Percentiles rank a stretch among this genome's conserved stretches.
Conservation (phyloP, 2,797 vertebrate species). For the Gastrophryne carolinensis region DNA sequence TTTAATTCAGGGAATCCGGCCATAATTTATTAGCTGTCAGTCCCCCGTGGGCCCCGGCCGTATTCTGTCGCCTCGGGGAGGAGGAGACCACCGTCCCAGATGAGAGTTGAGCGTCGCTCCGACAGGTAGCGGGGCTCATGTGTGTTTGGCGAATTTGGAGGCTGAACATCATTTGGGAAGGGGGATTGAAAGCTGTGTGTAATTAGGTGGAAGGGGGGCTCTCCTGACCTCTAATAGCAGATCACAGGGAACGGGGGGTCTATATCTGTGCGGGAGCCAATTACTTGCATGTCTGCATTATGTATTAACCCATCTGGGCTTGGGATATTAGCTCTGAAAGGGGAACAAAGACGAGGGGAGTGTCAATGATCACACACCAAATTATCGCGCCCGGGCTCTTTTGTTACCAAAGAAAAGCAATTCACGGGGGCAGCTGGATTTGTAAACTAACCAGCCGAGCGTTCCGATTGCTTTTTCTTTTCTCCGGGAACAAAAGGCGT, state of each 20-base stretch:
- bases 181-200: conserved; percentile 89
- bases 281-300: conserved; percentile 88
- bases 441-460: conserved; percentile 46
- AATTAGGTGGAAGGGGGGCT: conserved; percentile 83
- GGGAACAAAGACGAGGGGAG: conserved; percentile 93
- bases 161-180: conserved; percentile 79
- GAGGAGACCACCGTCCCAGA: conserved; percentile 68
- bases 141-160: conserved; percentile 75
- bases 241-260: conserved; percentile 71
- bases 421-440: conserved; percentile 55
- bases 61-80: conserved; percentile 69
- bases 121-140: conserved; percentile 94
- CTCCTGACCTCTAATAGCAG: conserved; percentile 79
- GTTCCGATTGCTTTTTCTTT: conserved; percentile 29
- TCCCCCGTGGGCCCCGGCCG: conserved; percentile 60
- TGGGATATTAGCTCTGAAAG: conserved; percentile 79
- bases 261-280: conserved; percentile 70
- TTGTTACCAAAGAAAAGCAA: conserved; percentile 85
- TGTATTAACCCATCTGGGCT: conserved; percentile 98
- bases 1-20: conserved; percentile 70
- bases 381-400: conserved; percentile 80
- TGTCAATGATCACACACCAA: conserved; percentile 86
- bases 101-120: conserved; percentile 67
- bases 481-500: conserved; percentile 21
- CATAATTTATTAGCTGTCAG: conserved; percentile 69